Evolutionary conservation across 2,797 vertebrate genomes (phyloP).

Genomic region (Halcyon badia): DNA sequence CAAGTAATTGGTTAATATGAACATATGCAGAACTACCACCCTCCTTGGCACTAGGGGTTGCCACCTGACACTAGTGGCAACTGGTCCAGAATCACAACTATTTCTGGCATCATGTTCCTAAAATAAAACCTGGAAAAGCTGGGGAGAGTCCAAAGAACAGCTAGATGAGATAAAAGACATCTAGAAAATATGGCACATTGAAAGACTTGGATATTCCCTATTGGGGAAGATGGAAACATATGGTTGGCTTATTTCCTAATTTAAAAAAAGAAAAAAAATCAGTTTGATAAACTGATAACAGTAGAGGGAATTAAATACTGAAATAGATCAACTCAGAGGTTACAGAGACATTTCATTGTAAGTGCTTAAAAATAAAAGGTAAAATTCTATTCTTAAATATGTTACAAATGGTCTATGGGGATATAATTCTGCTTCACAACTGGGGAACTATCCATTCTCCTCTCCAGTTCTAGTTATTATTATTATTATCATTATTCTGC

Average conservation of each 20-base stretch:
- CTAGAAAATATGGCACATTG: accelerated
- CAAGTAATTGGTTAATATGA: not conserved
- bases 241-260: not conserved
- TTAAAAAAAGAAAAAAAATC: not conserved
- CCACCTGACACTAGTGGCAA: not conserved
- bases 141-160: not conserved
- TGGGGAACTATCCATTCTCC: not conserved
- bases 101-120: not conserved
- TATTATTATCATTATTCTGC: not conserved
- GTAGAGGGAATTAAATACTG: not conserved
- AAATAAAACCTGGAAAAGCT: not conserved
- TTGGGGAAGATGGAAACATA: not conserved
- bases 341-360: not conserved
- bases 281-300: not conserved
- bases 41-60: not conserved
- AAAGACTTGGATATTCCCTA: not conserved
- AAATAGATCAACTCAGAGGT: not conserved
- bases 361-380: not conserved
- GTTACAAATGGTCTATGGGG: not conserved
- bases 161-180: not conserved
- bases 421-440: not conserved
- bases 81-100: not conserved
- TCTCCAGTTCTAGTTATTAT: not conserved
- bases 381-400: not conserved
- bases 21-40: not conserved